Evolutionary conservation across 2,797 vertebrate genomes (phyloP).

Genomic region (Hirundo rustica): DNA sequence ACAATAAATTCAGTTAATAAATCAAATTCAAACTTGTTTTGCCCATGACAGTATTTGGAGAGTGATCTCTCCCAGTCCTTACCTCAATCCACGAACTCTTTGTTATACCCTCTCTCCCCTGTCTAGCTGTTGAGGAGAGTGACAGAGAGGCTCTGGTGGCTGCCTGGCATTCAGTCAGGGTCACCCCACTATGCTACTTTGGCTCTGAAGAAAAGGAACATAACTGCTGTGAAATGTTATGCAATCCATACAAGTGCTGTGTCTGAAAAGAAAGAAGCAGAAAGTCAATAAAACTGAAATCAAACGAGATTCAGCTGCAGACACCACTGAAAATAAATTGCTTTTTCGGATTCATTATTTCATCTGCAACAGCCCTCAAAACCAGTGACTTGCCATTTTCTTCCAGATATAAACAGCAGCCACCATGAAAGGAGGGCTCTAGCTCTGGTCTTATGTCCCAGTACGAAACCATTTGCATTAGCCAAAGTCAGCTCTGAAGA

Average conservation of each 20-base stretch:
- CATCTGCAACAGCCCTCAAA: neutral
- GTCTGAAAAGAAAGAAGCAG: conserved; percentile 44
- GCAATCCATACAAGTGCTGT: conserved; percentile 31
- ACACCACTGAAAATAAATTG: neutral
- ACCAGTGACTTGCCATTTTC: neutral
- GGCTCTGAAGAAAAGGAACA: conserved; percentile 20
- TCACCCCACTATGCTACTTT: neutral
- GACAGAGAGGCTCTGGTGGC: neutral
- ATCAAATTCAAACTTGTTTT: neutral
- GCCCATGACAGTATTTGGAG: neutral
- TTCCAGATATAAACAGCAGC: neutral
- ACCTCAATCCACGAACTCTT: neutral
- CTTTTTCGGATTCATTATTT: neutral
- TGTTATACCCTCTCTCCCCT: neutral
- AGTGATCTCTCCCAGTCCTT: accelerated
- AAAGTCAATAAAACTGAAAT: conserved; percentile 59
- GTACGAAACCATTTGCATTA: neutral
- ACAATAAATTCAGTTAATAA: neutral
- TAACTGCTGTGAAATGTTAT: conserved; percentile 35
- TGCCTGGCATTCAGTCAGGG: neutral
- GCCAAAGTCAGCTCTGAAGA: neutral
- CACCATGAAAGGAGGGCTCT: neutral
- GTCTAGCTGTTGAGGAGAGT: neutral
- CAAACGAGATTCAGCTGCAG: neutral
- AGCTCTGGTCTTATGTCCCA: neutral